Percentiles rank a stretch among this genome's conserved stretches.
These are phyloP conservation scores for Hylaeus anthracinus DNA, from an alignment of 1,140 invertebrate genomes.

Conservation along the genomic window DNA sequence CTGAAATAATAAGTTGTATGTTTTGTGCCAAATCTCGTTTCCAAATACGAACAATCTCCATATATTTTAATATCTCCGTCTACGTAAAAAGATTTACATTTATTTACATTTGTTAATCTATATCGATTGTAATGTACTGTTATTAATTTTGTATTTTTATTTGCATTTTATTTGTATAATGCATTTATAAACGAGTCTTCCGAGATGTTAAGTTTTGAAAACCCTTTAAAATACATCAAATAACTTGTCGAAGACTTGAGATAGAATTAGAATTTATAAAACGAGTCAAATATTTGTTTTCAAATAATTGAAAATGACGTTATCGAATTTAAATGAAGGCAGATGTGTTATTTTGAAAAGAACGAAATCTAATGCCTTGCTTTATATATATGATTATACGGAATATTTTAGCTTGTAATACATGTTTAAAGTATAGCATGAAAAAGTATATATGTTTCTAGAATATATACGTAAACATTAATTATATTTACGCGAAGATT, in stretches of 20 bases:
- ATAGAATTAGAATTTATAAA: background rate
- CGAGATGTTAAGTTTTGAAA: background rate
- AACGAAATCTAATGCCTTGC: background rate
- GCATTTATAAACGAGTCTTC: slow-evolving; percentile 27
- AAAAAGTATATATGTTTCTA: background rate
- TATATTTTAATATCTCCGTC: background rate
- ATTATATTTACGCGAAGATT: background rate
- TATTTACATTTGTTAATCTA: slow-evolving; percentile 27
- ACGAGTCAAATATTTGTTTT: background rate
- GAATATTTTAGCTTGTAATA: background rate
- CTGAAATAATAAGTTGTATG: background rate
- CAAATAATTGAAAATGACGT: background rate
- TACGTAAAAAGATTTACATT: background rate
- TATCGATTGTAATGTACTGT: background rate
- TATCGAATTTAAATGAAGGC: background rate
- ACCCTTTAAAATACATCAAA: background rate
- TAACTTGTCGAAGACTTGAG: background rate
- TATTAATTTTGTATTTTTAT: slow-evolving; percentile 4
- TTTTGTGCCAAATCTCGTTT: slow-evolving; percentile 42
- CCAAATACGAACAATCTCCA: background rate
- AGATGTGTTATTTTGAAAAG: background rate
- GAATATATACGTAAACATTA: background rate
- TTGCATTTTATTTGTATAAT: background rate
- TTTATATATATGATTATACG: slow-evolving; percentile 4
- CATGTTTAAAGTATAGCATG: background rate